Percentiles rank a stretch among this genome's conserved stretches.
Conservation (phyloP, 2,888 invertebrate genomes). For the Notodonta dromedarius region DNA sequence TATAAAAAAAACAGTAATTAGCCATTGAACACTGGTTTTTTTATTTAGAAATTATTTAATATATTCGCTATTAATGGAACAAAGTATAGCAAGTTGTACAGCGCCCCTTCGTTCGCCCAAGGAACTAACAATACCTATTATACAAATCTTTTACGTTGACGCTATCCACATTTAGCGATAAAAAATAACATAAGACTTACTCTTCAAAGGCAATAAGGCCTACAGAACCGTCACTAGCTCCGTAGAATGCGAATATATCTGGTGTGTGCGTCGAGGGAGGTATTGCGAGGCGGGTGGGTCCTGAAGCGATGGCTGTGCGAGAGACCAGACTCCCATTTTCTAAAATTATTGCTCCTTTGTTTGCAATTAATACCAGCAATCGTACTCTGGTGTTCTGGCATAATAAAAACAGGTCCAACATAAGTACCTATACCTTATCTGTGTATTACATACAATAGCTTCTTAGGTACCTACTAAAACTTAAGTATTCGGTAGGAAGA, state of each 20-base stretch:
- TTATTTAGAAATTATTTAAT: too few relatives aligned
- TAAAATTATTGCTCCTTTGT: slow-evolving; percentile 90
- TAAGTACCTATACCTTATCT: neutral
- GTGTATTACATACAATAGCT: too few relatives aligned
- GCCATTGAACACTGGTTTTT: too few relatives aligned
- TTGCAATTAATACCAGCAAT: slow-evolving; percentile 92
- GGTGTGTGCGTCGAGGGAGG: slow-evolving; percentile 53
- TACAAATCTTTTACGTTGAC: too few relatives aligned
- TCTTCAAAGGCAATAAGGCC: slow-evolving; percentile 88
- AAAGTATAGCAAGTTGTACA: too few relatives aligned
- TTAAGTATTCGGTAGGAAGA: too few relatives aligned
- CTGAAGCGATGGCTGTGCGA: slow-evolving; percentile 56
- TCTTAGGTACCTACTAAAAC: too few relatives aligned
- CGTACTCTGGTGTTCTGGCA: slow-evolving; percentile 85
- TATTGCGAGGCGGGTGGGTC: slow-evolving; percentile 66
- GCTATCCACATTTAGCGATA: too few relatives aligned
- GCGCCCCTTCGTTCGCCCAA: too few relatives aligned
- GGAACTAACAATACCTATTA: too few relatives aligned
- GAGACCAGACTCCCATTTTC: slow-evolving; percentile 87
- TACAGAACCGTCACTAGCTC: slow-evolving; percentile 94
- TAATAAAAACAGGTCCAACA: neutral
- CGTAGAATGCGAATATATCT: slow-evolving; percentile 90
- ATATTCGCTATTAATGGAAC: too few relatives aligned
- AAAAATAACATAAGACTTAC: slow-evolving; percentile 54
- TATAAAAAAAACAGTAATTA: slow-evolving; percentile 7